These are phyloP conservation scores for Drosophila lacicola DNA, from an alignment of 2,888 invertebrate species.

Conservation along the genomic window DNA sequence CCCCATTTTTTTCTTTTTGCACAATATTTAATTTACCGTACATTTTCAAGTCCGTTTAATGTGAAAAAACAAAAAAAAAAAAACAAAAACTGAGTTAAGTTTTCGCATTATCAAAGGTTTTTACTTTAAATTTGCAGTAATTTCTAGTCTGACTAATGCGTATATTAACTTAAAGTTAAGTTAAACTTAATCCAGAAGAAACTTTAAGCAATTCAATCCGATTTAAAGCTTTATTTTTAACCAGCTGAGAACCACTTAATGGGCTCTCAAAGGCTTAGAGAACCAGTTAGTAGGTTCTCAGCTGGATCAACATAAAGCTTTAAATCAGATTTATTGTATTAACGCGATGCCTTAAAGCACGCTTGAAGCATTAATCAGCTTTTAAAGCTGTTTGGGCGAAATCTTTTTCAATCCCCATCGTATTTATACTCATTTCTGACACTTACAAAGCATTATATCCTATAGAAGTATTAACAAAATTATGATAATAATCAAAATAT, in stretches of 20 bases:
- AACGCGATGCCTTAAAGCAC: not conserved
- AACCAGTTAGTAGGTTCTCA: not conserved
- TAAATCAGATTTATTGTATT: not conserved
- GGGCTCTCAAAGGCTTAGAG: too few species aligned
- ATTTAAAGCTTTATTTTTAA: too few species aligned
- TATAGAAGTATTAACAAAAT: not conserved
- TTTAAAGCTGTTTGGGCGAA: not conserved
- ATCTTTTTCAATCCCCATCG: too few species aligned
- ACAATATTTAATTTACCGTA: constrained; percentile 60
- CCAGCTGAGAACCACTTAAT: too few species aligned
- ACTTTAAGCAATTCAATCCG: not conserved
- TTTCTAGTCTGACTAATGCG: not conserved
- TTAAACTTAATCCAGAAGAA: not conserved
- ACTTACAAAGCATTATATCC: not conserved
- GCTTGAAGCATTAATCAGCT: not conserved
- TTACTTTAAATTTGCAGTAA: not conserved
- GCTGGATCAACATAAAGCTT: not conserved
- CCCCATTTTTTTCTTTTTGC: not conserved
- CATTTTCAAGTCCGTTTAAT: constrained; percentile 28
- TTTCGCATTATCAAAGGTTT: not conserved
- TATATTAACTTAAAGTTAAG: not conserved
- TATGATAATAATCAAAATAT: not conserved
- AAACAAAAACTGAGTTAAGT: constrained; percentile 5
- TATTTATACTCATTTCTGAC: not conserved
- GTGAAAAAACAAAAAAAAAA: not conserved